These are phyloP conservation scores for Cryptocephalus primarius DNA, from an alignment of 2,888 invertebrate species.

Conservation along the genomic window DNA sequence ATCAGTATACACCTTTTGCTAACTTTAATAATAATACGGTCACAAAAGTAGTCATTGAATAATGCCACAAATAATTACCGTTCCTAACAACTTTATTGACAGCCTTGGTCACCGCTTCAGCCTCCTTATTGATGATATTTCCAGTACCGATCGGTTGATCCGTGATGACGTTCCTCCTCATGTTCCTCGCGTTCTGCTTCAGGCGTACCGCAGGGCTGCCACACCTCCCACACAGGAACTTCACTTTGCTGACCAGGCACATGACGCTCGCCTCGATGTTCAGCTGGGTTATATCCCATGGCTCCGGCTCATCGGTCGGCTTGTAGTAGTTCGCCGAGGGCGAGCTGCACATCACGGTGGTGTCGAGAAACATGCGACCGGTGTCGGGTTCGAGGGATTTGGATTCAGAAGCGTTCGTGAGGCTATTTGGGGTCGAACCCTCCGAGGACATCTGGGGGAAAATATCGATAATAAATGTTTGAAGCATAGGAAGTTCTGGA, in stretches of 20 bases:
- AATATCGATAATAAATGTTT: no score
- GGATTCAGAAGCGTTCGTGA: slow-evolving; percentile 12
- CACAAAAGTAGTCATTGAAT: no score
- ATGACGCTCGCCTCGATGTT: slow-evolving; percentile 82
- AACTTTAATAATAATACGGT: no score
- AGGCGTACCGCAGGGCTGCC: slow-evolving; percentile 61
- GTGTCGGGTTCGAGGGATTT: slow-evolving; percentile 24
- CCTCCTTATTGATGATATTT: slow-evolving; percentile 20
- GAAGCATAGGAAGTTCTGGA: no score
- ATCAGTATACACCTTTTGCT: no score
- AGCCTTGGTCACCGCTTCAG: slow-evolving; percentile 36
- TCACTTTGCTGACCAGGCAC: slow-evolving; percentile 74
- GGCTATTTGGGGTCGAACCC: slow-evolving; percentile 9
- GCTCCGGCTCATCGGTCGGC: slow-evolving; percentile 72
- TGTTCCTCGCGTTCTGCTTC: slow-evolving; percentile 37
- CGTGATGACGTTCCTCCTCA: slow-evolving; percentile 17
- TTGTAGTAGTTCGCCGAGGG: slow-evolving; percentile 69
- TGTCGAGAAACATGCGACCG: slow-evolving; percentile 39
- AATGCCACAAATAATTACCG: slow-evolving; percentile 27
- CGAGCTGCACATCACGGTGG: slow-evolving; percentile 42
- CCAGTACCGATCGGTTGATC: slow-evolving; percentile 15
- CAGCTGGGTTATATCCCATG: slow-evolving; percentile 73
- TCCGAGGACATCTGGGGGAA: slow-evolving; percentile 8
- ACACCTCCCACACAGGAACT: slow-evolving; percentile 63
- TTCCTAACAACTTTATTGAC: slow-evolving; percentile 47